These are phyloP conservation scores for Piezodorus guildinii DNA, from an alignment of 1,140 invertebrate species.

Conservation along the genomic window DNA sequence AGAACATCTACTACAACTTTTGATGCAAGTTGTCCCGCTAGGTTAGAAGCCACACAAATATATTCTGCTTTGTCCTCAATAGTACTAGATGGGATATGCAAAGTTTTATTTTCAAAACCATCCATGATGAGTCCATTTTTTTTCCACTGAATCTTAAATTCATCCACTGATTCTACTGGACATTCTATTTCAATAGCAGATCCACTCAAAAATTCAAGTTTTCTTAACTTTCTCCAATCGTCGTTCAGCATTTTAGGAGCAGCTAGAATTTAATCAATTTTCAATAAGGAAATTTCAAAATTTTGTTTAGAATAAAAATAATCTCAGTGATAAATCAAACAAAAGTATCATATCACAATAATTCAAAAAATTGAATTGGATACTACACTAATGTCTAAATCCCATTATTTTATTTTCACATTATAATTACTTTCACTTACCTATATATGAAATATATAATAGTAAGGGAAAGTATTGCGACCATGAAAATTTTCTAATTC, in stretches of 20 bases:
- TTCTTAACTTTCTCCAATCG: not conserved
- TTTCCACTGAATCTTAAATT: constrained; percentile 2
- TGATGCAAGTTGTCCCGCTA: constrained; percentile 39
- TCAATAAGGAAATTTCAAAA: too few relatives aligned
- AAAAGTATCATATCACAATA: too few relatives aligned
- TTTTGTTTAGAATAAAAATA: too few relatives aligned
- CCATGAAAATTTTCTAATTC: too few relatives aligned
- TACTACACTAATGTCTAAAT: too few relatives aligned
- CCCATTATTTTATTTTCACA: too few relatives aligned
- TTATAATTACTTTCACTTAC: too few relatives aligned
- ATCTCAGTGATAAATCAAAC: too few relatives aligned
- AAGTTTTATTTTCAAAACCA: constrained; percentile 1
- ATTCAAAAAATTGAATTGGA: too few relatives aligned
- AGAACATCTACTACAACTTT: constrained; percentile 39
- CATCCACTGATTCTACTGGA: not conserved
- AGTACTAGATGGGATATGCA: not conserved
- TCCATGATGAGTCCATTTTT: constrained; percentile 1
- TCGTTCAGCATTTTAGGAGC: not conserved
- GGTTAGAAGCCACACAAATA: constrained; percentile 40
- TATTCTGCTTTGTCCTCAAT: constrained; percentile 32
- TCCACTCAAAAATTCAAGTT: not conserved
- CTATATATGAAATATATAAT: too few relatives aligned
- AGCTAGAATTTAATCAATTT: not conserved
- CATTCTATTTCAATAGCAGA: not conserved
- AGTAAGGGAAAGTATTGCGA: too few relatives aligned